These are phyloP conservation scores for Formica exsecta DNA, from an alignment of 1,140 invertebrate genomes.

Conservation along the genomic window DNA sequence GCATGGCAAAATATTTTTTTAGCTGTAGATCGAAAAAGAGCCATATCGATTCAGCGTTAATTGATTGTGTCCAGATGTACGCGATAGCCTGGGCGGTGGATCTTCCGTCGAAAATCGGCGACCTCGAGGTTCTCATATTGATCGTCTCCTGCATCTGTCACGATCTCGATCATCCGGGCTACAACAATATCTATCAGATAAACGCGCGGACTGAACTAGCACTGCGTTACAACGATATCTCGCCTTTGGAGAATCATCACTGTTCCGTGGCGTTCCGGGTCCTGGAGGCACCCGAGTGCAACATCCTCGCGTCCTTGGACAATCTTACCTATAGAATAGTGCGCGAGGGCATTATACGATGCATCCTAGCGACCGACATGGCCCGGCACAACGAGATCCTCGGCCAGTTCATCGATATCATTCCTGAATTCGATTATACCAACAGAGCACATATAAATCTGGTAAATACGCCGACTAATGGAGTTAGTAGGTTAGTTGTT, in stretches of 20 bases:
- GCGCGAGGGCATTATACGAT: constrained; percentile 94
- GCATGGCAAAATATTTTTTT: neutral
- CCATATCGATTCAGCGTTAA: neutral
- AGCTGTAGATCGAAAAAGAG: neutral
- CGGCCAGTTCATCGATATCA: constrained; percentile 91
- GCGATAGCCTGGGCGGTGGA: constrained; percentile 93
- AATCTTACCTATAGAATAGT: constrained; percentile 88
- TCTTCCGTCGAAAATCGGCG: constrained; percentile 90
- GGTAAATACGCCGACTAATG: constrained; percentile 86
- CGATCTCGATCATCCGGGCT: constrained; percentile 96
- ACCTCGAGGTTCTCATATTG: constrained; percentile 92
- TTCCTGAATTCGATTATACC: constrained; percentile 91
- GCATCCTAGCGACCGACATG: constrained; percentile 95
- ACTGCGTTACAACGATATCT: constrained; percentile 95
- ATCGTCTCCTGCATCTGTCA: constrained; percentile 95
- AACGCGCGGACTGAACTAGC: constrained; percentile 95
- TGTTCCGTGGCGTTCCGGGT: constrained; percentile 95
- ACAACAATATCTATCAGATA: constrained; percentile 96
- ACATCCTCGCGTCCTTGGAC: constrained; percentile 91
- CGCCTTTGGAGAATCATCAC: constrained; percentile 95
- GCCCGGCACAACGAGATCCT: constrained; percentile 95
- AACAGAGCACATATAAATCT: constrained; percentile 93
- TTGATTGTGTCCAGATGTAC: constrained; percentile 90
- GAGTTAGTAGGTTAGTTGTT: neutral
- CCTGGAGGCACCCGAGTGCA: constrained; percentile 91